A percentile compares a stretch with the other conserved stretches of the same genome.
phyloP scores from a whole-genome alignment of 2,113 vertebrate genomes.

The Leptocoma aspasia region DNA sequence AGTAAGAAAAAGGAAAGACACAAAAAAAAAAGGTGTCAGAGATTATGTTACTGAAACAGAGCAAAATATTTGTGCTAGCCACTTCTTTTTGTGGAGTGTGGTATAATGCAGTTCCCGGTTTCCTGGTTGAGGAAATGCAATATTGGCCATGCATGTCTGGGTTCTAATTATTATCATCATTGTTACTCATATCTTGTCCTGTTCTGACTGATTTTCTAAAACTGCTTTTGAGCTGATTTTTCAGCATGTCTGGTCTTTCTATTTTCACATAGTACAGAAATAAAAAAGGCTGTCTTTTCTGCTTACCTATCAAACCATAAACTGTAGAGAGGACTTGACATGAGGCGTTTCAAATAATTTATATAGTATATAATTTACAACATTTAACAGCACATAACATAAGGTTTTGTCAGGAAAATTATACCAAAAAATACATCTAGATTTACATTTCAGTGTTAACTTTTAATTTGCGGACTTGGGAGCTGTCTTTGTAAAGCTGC shows the following conservation, averaged over 20 bases:
- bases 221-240: not conserved
- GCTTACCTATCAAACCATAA: not conserved
- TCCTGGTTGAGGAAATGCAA: not conserved
- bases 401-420: slow-evolving; percentile 25
- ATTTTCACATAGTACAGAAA: not conserved
- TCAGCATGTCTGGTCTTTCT: not conserved
- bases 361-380: not conserved
- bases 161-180: not conserved
- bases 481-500: not conserved
- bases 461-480: slow-evolving; percentile 2
- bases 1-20: not conserved
- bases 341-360: slow-evolving; percentile 8
- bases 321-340: not conserved
- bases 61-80: not conserved
- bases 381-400: not conserved
- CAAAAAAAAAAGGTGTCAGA: not conserved
- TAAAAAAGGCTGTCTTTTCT: not conserved
- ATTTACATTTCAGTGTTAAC: not conserved
- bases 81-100: not conserved
- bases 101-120: not conserved
- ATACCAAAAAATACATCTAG: not conserved
- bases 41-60: not conserved
- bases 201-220: not conserved
- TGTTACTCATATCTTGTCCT: not conserved
- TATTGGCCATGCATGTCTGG: not conserved